Base-by-base conservation (phyloP, 2,113 vertebrate species). In the Pardalotus punctatus region DNA sequence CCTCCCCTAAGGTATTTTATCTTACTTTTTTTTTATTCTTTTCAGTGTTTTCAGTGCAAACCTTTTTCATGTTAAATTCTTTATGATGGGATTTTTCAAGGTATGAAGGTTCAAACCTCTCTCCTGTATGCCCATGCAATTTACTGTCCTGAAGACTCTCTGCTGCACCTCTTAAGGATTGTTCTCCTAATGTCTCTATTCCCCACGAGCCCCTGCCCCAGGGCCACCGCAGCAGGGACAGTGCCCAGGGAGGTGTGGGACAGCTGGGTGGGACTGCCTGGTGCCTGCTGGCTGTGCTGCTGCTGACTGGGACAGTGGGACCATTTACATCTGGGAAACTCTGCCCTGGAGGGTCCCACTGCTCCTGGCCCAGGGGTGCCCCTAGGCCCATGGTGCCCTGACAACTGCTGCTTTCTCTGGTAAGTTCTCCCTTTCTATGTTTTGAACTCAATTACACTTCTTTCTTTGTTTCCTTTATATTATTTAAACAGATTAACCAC, bases 141-240 rank as follows among this genome's bases (percentile, higher is more conserved):
- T 92, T 74, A 71, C 8, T 28, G 13, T 48, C 72, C 38, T 67
- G 28, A 43, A 50, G 19, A 60, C 14, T 43, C 40, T 18, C 16
- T 45, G 7, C 23, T 20, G 35, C 25, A 51, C 8, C 17, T 78
- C 60, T 31, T 43, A 53, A 66, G 22, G 8, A 40, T 3, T 20
- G 14, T 71, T 81, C 10, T 42, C 21, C 18, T 42, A 53, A 20
- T 9, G 13, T 57, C 12, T 42, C 18, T 71, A 14, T 27, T 25
- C 13, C 17, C 11, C 16, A 1, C 2, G 3, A 50, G 12, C 3
- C 12, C 7, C 18, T 60, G 62, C 3, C 31, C 38, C 67, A 31
- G 7, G 3, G 31, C 3, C 11, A 9, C 8, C 1, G 5, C 29
- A 61, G 51, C 22, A n/a, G 10, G 3, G 2, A 4, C 0, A 1